A percentile compares a stretch with the other conserved stretches of the same genome.
These are phyloP conservation scores for Ceratosolen fusciceps DNA, from an alignment of 1,140 invertebrate genomes.

Conservation along the genomic window DNA sequence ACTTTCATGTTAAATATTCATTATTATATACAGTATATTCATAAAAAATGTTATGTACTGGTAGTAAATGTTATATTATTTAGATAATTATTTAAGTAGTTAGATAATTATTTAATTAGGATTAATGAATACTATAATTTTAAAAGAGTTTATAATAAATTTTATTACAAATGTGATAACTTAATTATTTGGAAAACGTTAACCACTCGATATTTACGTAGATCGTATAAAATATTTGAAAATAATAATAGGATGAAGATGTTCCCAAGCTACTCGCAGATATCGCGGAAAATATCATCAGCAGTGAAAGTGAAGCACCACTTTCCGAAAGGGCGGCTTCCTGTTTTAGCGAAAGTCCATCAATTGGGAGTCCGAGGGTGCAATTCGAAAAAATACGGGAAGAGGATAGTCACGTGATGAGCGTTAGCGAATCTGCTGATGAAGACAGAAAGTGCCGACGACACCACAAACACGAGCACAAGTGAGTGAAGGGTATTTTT, in stretches of 20 bases:
- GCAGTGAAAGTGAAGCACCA: slow-evolving; percentile 67
- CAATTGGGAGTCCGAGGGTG: slow-evolving; percentile 65
- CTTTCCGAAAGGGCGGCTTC: slow-evolving; percentile 70
- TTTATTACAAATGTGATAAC: no score
- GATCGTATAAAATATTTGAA: no score
- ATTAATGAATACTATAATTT: no score
- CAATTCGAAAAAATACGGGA: slow-evolving; percentile 70
- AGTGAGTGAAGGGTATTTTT: slow-evolving; percentile 56
- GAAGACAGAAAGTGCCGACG: slow-evolving; percentile 63
- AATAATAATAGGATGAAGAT: slow-evolving; percentile 41
- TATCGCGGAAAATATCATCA: slow-evolving; percentile 48
- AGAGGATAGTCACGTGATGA: slow-evolving; percentile 55
- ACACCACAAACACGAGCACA: slow-evolving; percentile 70
- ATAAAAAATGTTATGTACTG: no score
- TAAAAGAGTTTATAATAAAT: no score
- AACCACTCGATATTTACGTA: no score
- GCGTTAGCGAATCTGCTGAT: slow-evolving; percentile 51
- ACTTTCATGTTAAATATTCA: no score
- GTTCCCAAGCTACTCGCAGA: slow-evolving; percentile 47
- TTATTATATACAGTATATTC: no score
- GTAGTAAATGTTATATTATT: no score
- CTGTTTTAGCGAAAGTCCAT: slow-evolving; percentile 59
- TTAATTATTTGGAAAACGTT: no score
- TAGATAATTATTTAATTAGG: no score
- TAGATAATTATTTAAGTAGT: no score